These are phyloP conservation scores for Thelaira solivaga DNA, from an alignment of 2,888 invertebrate species.

Conservation along the genomic window DNA sequence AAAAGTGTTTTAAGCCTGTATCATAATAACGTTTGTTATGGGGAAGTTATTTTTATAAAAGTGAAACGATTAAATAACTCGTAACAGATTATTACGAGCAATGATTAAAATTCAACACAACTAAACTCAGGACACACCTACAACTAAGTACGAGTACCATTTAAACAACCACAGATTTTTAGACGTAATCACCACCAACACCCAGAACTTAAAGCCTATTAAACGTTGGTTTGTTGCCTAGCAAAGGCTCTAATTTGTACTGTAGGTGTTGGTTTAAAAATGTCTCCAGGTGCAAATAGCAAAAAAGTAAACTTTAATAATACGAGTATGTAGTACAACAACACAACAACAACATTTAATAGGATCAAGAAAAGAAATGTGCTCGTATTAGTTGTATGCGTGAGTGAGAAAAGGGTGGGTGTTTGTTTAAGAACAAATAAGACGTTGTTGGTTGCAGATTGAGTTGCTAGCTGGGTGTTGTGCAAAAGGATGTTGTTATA, in stretches of 20 bases:
- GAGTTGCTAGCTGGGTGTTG: too few species aligned
- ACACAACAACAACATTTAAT: conserved; percentile 25
- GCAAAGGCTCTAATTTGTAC: not conserved
- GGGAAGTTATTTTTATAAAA: not conserved
- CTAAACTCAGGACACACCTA: not conserved
- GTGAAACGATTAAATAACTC: not conserved
- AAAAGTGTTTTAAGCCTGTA: not conserved
- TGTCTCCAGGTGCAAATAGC: too few species aligned
- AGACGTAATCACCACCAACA: not conserved
- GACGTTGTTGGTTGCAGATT: not conserved
- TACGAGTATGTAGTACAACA: too few species aligned
- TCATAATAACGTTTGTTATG: not conserved
- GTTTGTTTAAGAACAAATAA: not conserved
- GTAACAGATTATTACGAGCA: not conserved
- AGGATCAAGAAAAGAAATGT: not conserved
- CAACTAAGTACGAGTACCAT: too few species aligned
- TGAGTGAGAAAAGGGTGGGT: not conserved
- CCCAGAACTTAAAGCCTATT: not conserved
- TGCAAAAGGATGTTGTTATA: conserved; percentile 59
- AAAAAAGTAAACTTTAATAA: conserved; percentile 17
- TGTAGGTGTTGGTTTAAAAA: conserved; percentile 16
- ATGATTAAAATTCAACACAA: not conserved
- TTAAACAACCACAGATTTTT: not conserved
- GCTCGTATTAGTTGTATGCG: not conserved
- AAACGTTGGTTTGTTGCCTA: not conserved